phyloP scores from a whole-genome alignment of 2,888 invertebrate genomes.

The Ligdia adustata region DNA sequence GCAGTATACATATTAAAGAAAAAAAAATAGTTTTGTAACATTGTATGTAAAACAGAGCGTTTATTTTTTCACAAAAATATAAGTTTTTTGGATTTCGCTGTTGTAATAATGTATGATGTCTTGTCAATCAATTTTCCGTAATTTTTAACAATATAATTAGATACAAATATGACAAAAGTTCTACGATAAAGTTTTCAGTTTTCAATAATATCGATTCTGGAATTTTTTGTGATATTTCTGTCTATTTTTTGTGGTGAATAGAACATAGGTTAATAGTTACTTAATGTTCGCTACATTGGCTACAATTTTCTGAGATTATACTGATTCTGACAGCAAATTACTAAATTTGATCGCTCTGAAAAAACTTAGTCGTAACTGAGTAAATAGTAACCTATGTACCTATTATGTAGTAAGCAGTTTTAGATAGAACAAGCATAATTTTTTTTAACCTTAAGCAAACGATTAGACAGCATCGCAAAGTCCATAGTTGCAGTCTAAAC shows the following conservation, averaged over 20 bases:
- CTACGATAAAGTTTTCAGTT: not conserved
- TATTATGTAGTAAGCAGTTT: too few relatives aligned
- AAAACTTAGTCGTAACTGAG: too few relatives aligned
- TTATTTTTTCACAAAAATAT: constrained; percentile 73
- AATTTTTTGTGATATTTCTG: constrained; percentile 17
- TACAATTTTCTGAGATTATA: too few relatives aligned
- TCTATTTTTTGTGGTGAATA: not conserved
- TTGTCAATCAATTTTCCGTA: constrained; percentile 1
- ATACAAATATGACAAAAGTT: not conserved
- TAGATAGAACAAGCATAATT: too few relatives aligned
- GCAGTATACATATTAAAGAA: constrained; percentile 27
- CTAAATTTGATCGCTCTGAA: too few relatives aligned
- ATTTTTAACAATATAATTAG: too few relatives aligned
- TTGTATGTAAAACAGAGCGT: constrained; percentile 62
- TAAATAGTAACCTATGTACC: too few relatives aligned
- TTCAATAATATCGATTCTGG: not conserved
- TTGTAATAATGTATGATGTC: constrained; percentile 28
- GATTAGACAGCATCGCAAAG: constrained; percentile 37
- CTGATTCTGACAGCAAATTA: too few relatives aligned
- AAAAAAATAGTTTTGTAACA: constrained; percentile 66
- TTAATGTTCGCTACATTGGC: too few relatives aligned
- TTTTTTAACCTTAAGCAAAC: too few relatives aligned
- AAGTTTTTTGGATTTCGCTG: constrained; percentile 53
- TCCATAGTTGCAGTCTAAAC: constrained; percentile 44
- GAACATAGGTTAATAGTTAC: too few relatives aligned